Base-by-base conservation (phyloP, 1,140 invertebrate genomes). In the Drosophila burlai region DNA sequence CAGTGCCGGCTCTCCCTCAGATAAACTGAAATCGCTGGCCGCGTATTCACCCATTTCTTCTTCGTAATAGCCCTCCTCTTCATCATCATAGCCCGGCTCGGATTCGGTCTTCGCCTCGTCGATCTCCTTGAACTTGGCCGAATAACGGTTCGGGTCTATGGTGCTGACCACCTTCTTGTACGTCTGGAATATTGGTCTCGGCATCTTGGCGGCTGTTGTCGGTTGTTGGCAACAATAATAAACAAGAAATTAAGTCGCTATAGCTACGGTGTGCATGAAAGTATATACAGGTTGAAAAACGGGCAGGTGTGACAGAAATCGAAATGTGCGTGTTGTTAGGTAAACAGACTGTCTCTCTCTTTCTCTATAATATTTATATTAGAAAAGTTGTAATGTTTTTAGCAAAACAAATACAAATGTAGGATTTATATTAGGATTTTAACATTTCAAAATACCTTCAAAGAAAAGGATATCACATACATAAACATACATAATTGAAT, bases 1-100 rank as follows among this genome's bases (percentile, higher is more conserved):
- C 1, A 78, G 13, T 0, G 81, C 54, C 1, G 85, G 74, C 2
- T 92, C 91, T 3, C 84, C 75, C 36, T 89, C 81, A 7, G 87
- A 83, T 38, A 85, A 67, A 34, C 81, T 90, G 7, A 90, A 63
- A 16, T 89, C 81, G 15, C 73, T 77, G 2, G 79, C 64, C 5
- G 57, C 50, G n/a, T 50, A 49, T 16, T 73, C 72, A 3, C 38
- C 72, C 34, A 55, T 75, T 31, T 83, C 80, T 29, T 76, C 59
- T 26, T 85, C 83, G 34, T 24, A 62, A 24, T 74, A 49, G 16
- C 40, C 59, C 24, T 74, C 82, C 47, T 61, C 31, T 42, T 76
- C 31, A 36, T 76, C 67, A 15, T 29, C 69, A 24, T 45, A 72
- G 0, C 4, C 2, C 13, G 6, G 1, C 50, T 34, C 59, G 2